Conservation (phyloP, 1,140 invertebrate genomes). For the Chymomyza costata region DNA sequence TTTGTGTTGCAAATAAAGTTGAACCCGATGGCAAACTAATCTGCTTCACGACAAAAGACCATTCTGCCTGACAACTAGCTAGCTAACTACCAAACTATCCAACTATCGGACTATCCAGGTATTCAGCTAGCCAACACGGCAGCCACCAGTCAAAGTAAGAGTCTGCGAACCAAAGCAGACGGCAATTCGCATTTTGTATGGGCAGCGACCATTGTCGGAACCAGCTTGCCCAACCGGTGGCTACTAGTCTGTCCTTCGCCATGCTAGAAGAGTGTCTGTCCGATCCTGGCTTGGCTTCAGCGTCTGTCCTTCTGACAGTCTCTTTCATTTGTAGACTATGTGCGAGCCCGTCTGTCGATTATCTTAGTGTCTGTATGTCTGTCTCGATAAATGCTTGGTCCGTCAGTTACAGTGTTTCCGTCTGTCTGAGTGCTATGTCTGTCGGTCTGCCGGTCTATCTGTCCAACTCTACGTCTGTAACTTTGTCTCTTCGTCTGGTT, state of each 20-base stretch:
- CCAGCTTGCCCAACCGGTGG: conserved; percentile 10
- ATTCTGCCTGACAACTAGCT: conserved; percentile 42
- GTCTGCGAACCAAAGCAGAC: conserved; percentile 37
- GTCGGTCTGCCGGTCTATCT: conserved; percentile 9
- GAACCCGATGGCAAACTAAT: conserved; percentile 72
- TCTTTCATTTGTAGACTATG: conserved; percentile 23
- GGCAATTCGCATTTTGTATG: conserved; percentile 34
- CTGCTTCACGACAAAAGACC: conserved; percentile 69
- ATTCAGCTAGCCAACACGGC: background rate
- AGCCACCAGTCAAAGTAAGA: conserved; percentile 21
- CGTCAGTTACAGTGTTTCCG: no score
- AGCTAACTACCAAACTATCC: no score
- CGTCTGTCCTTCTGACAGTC: conserved; percentile 55
- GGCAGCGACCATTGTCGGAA: no score
- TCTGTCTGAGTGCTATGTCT: background rate
- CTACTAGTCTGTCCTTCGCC: conserved; percentile 66
- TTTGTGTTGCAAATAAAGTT: conserved; percentile 73
- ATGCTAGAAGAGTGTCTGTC: conserved; percentile 51
- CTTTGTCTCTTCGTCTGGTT: conserved; percentile 1
- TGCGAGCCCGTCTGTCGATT: conserved; percentile 17
- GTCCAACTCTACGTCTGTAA: conserved; percentile 37
- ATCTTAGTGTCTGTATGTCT: conserved; percentile 19
- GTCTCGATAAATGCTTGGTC: no score
- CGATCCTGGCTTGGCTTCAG: conserved; percentile 55
- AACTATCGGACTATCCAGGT: no score